Base-by-base conservation (phyloP, 1,140 invertebrate genomes). In the Drosophila nasuta region DNA sequence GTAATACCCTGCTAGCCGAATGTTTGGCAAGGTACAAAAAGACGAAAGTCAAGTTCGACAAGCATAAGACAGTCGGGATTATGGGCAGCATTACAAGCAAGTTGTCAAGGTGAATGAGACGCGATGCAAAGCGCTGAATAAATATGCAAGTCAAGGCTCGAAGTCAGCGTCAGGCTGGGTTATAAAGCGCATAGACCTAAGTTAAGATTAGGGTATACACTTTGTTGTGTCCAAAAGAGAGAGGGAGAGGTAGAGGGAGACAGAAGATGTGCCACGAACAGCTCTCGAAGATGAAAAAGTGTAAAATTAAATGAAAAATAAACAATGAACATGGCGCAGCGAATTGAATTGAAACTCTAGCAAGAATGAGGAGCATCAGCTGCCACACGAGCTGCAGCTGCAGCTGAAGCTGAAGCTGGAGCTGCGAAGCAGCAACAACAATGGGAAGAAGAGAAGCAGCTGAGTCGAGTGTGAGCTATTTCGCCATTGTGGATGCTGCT, bases 231-330 rank as follows among this genome's bases (percentile, higher is more conserved):
- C 17, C 17, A 20, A 20, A 3, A 43, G 7, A 13, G 28, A 35
- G 8, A 52, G 8, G 13, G 10, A 8, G 33, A 7, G 20, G 20
- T 15, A 1, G 5, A 1, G 17, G 1, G 28, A 6, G 65, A 25
- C 20, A 25, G n/a, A 20, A 13, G 43, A 33, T 25, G 54, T 25
- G 43, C 41, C 13, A 15, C 10, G 25, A n/a, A 60, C 49, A 45
- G 71, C 41, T 54, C 57, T 70, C 66, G 17, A 75, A 65, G 68
- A 79, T 80, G 71, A 88, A 88, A 83, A 68, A 78, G 75, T 88
- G 81, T 81, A 89, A 88, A 88, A 88, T 89, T 88, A 88, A 88
- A 88, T 88, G 83, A 88, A 88, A 88, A 89, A 88, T 88, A 88
- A 88, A 88, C 85, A 88, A 89, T 85, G 83, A 88, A 88, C 77